Percentiles rank a stretch among this genome's conserved stretches.
phyloP scores from a whole-genome alignment of 2,888 invertebrate genomes.

The Ophioninae sp. region DNA sequence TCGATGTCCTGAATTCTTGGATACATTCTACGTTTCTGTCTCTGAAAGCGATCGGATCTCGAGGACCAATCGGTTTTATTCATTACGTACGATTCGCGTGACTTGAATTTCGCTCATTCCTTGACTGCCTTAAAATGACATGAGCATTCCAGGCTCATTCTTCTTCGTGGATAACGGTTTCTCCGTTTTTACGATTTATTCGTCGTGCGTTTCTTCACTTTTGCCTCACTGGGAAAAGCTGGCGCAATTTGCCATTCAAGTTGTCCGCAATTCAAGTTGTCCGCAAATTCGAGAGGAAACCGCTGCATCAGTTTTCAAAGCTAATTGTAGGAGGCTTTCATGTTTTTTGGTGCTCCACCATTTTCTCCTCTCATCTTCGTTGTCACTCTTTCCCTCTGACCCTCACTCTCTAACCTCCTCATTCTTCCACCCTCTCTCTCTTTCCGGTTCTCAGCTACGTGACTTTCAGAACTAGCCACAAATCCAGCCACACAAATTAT shows the following conservation, averaged over 20 bases:
- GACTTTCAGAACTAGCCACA: constrained; percentile 45
- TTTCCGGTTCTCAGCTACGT: constrained; percentile 5
- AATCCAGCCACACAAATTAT: constrained; percentile 59
- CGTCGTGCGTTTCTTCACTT: not conserved
- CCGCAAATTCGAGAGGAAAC: constrained; percentile 21
- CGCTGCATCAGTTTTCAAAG: constrained; percentile 56
- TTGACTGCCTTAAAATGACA: not conserved
- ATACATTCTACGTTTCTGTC: not conserved
- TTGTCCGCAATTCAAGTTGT: not conserved
- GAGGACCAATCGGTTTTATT: constrained; percentile 35
- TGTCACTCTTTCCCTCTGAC: not conserved
- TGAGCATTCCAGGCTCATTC: not conserved
- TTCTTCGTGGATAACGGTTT: not conserved
- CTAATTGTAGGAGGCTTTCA: constrained; percentile 52
- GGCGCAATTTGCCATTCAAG: not conserved
- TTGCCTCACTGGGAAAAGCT: not conserved
- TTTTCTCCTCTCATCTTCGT: not conserved
- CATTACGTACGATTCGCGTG: constrained; percentile 28
- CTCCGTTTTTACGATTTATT: not conserved
- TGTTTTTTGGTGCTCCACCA: not conserved
- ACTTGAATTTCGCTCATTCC: constrained; percentile 30
- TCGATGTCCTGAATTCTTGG: constrained; percentile 24
- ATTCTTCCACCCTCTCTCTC: constrained; percentile 2
- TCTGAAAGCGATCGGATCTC: not conserved
- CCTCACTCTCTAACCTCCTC: not conserved